phyloP scores from a whole-genome alignment of 2,113 vertebrate species.

The Galbula dea region DNA sequence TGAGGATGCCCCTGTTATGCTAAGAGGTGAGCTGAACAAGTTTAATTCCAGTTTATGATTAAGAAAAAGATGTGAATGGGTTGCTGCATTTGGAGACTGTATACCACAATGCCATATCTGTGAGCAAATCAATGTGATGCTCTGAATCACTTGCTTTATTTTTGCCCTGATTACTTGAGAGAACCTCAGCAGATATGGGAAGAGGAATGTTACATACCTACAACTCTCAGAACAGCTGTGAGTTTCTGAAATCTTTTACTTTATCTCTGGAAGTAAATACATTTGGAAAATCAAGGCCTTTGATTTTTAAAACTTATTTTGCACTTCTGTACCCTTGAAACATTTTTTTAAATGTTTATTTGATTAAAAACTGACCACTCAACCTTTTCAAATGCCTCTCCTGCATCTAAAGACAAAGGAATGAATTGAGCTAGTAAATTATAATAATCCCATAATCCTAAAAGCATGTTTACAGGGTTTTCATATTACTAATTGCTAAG shows the following conservation, averaged over 20 bases:
- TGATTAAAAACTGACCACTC: constrained; percentile 60
- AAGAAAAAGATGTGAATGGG: neutral
- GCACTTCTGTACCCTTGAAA: constrained; percentile 25
- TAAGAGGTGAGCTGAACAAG: neutral
- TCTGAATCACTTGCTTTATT: neutral
- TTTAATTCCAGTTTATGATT: neutral
- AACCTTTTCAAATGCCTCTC: constrained; percentile 59
- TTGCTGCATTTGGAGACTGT: neutral
- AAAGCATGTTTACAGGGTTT: constrained; percentile 44
- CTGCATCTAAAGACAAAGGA: constrained; percentile 37
- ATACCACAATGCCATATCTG: neutral
- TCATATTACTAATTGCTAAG: constrained; percentile 38
- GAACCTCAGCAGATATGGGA: neutral
- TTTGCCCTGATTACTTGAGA: neutral
- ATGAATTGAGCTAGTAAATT: constrained; percentile 46
- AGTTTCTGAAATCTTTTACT: neutral
- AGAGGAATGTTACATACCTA: neutral
- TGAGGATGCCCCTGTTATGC: neutral
- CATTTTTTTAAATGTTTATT: constrained; percentile 15
- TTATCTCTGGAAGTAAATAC: neutral
- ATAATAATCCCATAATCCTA: constrained; percentile 58
- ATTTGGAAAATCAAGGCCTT: neutral
- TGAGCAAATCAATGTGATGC: neutral
- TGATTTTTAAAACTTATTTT: constrained; percentile 20
- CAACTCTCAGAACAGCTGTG: neutral